Evolutionary conservation across 1,140 invertebrate genomes (phyloP), one percentile per base, ranked within the genome.

Genomic region (Caligus rogercresseyi): DNA sequence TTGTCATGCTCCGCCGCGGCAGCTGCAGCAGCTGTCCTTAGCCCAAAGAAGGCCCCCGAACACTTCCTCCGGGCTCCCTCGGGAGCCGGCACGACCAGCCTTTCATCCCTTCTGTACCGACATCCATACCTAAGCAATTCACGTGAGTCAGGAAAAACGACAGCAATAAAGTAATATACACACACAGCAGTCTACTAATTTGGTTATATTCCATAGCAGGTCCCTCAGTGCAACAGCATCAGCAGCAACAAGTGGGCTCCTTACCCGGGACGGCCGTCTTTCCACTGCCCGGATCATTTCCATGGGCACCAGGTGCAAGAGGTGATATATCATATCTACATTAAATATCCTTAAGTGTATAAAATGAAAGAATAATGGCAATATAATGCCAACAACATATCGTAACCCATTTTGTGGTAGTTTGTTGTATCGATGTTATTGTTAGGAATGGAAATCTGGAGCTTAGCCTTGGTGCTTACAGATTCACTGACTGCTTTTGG

Each of bases 241-340:
- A 11, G n/a, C 31, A 7, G 7, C 31, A 11, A 11, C 31, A 43
- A 43, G 7, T 7, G n/a, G n/a, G 7, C 31, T 43, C 16, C n/a
- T n/a, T n/a, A n/a, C 16, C 52, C 13, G 61, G 61, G n/a, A 63
- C 61, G 1, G 57, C 61, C 16, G 61, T 63, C 7, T 63, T 63
- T 25, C 82, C 83, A 23, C 71, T 83, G 21, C 79, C 81, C 1
- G 80, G 67, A 66, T 79, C 81, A 1, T 87, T 87, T 71, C 85
- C 86, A 21, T 88, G 86, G 85, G 83, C 84, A 52, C 80, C 70
- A 25, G 57, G 53, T 7, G 4, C 57, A 13, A 24, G 57, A 26
- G 57, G 57, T 60, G 51, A 43, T 16, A 23, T 3, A 23, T 57
- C 2, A 2, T 16, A 57, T 57, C 18, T 11, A 11, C 21, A 55